Conservation (phyloP, 2,113 vertebrate species). For the Capreolus pygargus region DNA sequence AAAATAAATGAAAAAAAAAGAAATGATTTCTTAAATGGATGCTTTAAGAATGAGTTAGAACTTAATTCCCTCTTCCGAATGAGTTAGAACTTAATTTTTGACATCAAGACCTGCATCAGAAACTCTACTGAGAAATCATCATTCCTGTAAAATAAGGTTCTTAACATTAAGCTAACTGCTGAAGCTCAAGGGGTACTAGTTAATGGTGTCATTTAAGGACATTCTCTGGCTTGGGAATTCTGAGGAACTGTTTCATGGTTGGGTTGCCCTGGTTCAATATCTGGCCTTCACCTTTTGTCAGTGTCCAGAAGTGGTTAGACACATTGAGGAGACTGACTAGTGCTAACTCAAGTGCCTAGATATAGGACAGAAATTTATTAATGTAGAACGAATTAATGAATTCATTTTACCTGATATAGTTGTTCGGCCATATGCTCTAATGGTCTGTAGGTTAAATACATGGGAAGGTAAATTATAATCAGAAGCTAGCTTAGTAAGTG, state of each 20-base stretch:
- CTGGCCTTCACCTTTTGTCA: background rate
- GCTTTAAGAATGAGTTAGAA: slow-evolving; percentile 58
- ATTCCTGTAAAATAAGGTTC: slow-evolving; percentile 37
- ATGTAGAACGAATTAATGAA: background rate
- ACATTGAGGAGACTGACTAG: background rate
- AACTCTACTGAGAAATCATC: slow-evolving; percentile 76
- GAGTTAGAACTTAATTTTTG: slow-evolving; percentile 56
- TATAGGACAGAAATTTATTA: slow-evolving; percentile 16
- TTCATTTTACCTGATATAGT: background rate
- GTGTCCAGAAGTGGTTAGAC: background rate
- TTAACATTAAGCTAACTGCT: slow-evolving; percentile 8
- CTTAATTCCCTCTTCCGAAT: background rate
- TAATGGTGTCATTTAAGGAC: background rate
- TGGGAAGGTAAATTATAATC: slow-evolving; percentile 35
- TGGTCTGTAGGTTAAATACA: background rate
- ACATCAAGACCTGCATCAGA: slow-evolving; percentile 62
- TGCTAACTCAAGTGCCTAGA: background rate
- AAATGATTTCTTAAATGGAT: slow-evolving; percentile 1
- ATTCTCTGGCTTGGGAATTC: background rate
- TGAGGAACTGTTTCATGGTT: slow-evolving; percentile 1
- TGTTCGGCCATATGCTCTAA: background rate
- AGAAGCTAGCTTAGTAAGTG: slow-evolving; percentile 2
- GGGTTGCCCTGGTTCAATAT: background rate
- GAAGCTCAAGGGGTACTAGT: background rate
- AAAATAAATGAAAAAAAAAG: background rate